Conservation (phyloP, 2,113 vertebrate species). For the Neolamprologus devosi region DNA sequence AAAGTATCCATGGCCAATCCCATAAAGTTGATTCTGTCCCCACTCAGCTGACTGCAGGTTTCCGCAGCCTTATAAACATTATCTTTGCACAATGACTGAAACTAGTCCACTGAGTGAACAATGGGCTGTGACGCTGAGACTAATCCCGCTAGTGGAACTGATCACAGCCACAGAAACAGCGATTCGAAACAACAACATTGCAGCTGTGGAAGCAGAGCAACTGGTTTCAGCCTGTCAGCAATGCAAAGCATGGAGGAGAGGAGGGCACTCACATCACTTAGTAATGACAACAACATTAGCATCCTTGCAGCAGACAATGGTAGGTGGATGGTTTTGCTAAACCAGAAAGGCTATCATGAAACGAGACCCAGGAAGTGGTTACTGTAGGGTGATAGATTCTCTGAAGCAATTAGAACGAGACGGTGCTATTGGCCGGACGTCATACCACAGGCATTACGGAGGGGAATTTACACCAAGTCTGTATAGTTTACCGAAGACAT, state of each 20-base stretch:
- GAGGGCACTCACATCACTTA: accelerated
- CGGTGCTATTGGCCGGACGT: background rate
- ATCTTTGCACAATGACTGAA: background rate
- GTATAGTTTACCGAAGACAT: background rate
- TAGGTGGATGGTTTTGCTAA: background rate
- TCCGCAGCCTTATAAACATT: accelerated
- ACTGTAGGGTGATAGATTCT: background rate
- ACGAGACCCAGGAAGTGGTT: background rate
- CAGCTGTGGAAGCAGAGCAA: background rate
- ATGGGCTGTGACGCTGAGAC: background rate
- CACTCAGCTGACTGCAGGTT: background rate
- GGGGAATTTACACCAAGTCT: background rate
- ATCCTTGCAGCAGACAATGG: background rate
- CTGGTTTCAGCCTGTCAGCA: background rate
- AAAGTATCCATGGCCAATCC: background rate
- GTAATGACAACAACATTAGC: accelerated
- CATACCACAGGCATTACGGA: background rate
- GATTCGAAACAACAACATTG: background rate
- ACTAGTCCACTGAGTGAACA: background rate
- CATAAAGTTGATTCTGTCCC: background rate
- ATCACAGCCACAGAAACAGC: background rate
- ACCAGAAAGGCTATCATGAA: background rate
- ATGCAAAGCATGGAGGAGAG: background rate
- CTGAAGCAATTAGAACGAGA: background rate
- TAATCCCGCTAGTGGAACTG: background rate